Evolutionary conservation across 2,888 invertebrate species (phyloP), one percentile per base, ranked within the genome.

Genomic region (Catonia carolina): DNA sequence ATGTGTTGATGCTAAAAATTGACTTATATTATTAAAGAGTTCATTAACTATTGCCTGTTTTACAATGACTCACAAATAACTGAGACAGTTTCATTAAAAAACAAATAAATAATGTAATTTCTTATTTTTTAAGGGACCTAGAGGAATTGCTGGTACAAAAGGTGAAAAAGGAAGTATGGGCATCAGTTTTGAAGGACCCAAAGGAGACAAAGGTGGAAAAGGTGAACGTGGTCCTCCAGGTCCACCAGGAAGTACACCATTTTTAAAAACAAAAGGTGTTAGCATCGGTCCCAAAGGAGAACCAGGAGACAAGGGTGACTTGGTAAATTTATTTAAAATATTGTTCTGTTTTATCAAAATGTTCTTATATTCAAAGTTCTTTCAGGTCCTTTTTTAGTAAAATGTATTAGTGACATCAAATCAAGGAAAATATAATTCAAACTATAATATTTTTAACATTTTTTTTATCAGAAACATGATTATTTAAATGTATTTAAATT

Each of bases 131-230:
- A 64, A 86, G 81, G 92, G 92, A 53, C 76, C 77, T 4, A 71
- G 76, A 50, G 92, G 92, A 61, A 65, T 72, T 1, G 80, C 79
- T 63, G 93, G 93, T 56, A 71, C 74, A 6, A 84, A 83, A 72
- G 89, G 89, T 60, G 72, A 75, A 15, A 85, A 83, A 72, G 83
- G 83, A 57, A 72, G 75, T 42, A 77, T 76, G 51, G 1, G 88
- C 89, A 2, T 74, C 77, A 78, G 77, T 5, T 78, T 74, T 60
- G 78, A 81, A 69, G 85, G 85, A 1, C 65, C 68, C 8, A 76
- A 77, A 61, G 84, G 84, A 20, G 77, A 80, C 1, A 82, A 80
- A 67, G 84, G 86, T 41, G 74, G 77, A 2, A 86, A 84, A 67
- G 89, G 89, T 58, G 78, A 78, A 15, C 69, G 71, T 60, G 85